Percentiles rank a stretch among this genome's conserved stretches.
These are phyloP conservation scores for Mesorhabditis belari DNA, from an alignment of 2,888 invertebrate genomes.

Conservation along the genomic window DNA sequence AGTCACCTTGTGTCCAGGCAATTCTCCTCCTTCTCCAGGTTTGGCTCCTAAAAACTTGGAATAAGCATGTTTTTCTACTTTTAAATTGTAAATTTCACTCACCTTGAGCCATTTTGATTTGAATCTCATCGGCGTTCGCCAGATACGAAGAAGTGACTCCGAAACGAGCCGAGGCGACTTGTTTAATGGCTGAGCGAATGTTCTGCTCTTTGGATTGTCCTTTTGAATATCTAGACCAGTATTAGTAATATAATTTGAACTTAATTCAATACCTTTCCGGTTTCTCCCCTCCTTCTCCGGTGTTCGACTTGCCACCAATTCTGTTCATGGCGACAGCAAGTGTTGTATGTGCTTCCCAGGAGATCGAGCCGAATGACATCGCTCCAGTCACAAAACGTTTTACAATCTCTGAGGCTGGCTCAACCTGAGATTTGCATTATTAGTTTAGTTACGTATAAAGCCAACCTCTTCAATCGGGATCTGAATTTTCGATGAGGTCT, in stretches of 20 bases:
- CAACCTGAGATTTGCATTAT: too few species aligned
- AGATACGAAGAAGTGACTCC: constrained; percentile 95
- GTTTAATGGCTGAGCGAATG: constrained; percentile 89
- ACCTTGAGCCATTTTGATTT: constrained; percentile 95
- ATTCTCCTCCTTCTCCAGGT: constrained; percentile 95
- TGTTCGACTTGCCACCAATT: constrained; percentile 93
- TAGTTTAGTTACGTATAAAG: background rate
- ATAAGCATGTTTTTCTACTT: background rate
- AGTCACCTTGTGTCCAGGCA: constrained; percentile 82
- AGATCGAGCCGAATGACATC: constrained; percentile 95
- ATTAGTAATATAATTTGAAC: background rate
- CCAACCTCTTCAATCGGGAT: constrained; percentile 70
- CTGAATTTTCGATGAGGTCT: constrained; percentile 68
- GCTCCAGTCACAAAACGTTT: constrained; percentile 87
- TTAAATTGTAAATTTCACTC: background rate
- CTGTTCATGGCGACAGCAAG: constrained; percentile 95
- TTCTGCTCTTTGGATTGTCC: constrained; percentile 74
- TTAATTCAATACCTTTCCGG: constrained; percentile 60
- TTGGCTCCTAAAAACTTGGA: constrained; percentile 67
- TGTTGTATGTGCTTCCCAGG: constrained; percentile 87
- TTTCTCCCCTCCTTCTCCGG: constrained; percentile 85
- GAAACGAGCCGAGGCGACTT: constrained; percentile 89
- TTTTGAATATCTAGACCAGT: constrained; percentile 57
- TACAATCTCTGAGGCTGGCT: constrained; percentile 86
- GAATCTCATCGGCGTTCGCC: constrained; percentile 93